Base-by-base conservation (phyloP, 2,113 vertebrate species). In the Nothocercus julius region DNA sequence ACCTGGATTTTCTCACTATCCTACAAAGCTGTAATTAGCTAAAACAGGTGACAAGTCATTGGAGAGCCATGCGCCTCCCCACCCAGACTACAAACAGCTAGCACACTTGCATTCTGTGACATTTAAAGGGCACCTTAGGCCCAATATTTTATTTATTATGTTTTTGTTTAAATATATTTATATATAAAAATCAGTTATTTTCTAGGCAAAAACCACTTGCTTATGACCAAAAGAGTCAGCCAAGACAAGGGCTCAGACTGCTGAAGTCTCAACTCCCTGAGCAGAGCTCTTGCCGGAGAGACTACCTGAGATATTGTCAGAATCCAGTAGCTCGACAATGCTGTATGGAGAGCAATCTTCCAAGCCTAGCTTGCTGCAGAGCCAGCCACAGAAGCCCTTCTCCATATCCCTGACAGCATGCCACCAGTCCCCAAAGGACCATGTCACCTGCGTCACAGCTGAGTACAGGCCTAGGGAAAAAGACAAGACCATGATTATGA, bases 321-420 rank as follows among this genome's bases (percentile, higher is more conserved):
- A 99, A 95, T 99, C 99, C 32, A 99, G 98, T 66, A 99, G 97
- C 97, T 99, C 99, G 1, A 99, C 99, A 30, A 99, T 98, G 94
- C 99, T 99, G 66, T 99, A 99, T 0, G 99, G 99, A 14, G 99
- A 99, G 81, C 99, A 99, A 95, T 99, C 99, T 96, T 99, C 99
- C 82, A 99, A 97, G 28, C 99, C 99, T 80, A 99, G 97, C 94
- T 99, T 99, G 94, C 99, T 99, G 86, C 99, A 99, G 44, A 99
- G 98, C 99, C 99, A 99, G 74, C 99, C 99, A 61, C 99, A 99
- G 96, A 99, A 99, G 34, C 99, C 99, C 93, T 99, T 99, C 98
- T 99, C 99, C 98, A 99, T 98, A 95, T 99, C 99, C 67, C 98
- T 97, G 76, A 99, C 99, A 2, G 98, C 98, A 44, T 90, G 98